Percentiles rank a stretch among this genome's conserved stretches.
phyloP scores from a whole-genome alignment of 2,888 invertebrate species.

The Campoplex capitator region DNA sequence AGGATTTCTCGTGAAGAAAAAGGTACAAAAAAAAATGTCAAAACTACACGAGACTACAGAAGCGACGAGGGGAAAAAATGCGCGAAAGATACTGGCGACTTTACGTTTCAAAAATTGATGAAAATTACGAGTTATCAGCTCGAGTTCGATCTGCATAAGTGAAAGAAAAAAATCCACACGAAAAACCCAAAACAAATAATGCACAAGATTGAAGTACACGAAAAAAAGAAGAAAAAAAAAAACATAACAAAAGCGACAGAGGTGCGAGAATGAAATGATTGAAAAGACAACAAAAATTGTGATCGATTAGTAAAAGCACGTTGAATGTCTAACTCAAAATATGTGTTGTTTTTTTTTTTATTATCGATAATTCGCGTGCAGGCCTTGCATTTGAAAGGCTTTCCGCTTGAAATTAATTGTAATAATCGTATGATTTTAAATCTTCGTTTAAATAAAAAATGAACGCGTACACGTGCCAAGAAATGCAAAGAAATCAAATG shows the following conservation, averaged over 20 bases:
- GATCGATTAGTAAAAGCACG: slow-evolving; percentile 62
- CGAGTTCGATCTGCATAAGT: slow-evolving; percentile 1
- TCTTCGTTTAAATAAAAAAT: slow-evolving; percentile 24
- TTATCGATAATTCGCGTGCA: slow-evolving; percentile 68
- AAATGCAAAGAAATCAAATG: slow-evolving; percentile 33
- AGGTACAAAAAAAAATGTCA: neutral
- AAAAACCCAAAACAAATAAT: slow-evolving; percentile 28
- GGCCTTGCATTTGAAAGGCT: slow-evolving; percentile 52
- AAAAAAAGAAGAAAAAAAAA: slow-evolving; percentile 17
- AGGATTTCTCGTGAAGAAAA: neutral
- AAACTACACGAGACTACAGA: slow-evolving; percentile 14
- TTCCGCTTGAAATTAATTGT: slow-evolving; percentile 15
- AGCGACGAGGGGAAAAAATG: neutral
- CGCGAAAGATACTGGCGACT: neutral
- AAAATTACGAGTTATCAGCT: neutral
- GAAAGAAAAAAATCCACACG: slow-evolving; percentile 19
- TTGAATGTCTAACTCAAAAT: slow-evolving; percentile 80
- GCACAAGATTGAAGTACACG: slow-evolving; percentile 19
- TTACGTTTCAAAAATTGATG: neutral
- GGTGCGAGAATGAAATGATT: slow-evolving; percentile 49
- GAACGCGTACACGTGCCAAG: slow-evolving; percentile 41
- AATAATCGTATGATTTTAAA: neutral
- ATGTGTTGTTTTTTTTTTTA: slow-evolving; percentile 79
- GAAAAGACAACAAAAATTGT: slow-evolving; percentile 37
- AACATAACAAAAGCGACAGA: slow-evolving; percentile 29